These are phyloP conservation scores for Danio kyathit DNA, from an alignment of 2,797 vertebrate species.

Conservation along the genomic window DNA sequence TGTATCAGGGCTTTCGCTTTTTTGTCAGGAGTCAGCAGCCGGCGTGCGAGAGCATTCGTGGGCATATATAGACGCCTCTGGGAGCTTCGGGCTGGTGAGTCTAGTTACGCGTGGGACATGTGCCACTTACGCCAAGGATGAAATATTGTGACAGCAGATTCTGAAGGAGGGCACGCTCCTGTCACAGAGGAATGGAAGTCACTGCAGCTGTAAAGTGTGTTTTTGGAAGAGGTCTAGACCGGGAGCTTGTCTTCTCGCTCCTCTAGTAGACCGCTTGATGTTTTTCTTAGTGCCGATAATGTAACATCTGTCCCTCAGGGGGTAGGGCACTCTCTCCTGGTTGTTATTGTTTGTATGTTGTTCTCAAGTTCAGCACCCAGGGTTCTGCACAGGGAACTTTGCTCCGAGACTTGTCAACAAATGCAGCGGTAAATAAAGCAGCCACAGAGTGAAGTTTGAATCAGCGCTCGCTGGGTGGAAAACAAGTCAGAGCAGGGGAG, in stretches of 20 bases:
- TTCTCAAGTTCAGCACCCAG: slow-evolving; percentile 52
- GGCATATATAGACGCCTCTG: slow-evolving; percentile 9
- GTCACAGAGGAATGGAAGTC: slow-evolving; percentile 42
- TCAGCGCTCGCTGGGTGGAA: slow-evolving; percentile 40
- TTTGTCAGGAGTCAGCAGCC: slow-evolving; percentile 61
- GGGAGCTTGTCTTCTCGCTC: not conserved
- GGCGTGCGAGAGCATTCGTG: slow-evolving; percentile 10
- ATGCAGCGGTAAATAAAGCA: slow-evolving; percentile 43
- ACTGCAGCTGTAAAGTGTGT: slow-evolving; percentile 48
- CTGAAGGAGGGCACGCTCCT: slow-evolving; percentile 44
- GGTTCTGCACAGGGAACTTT: slow-evolving; percentile 51
- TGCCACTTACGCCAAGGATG: slow-evolving; percentile 37
- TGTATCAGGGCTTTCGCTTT: slow-evolving; percentile 60
- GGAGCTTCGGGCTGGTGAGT: slow-evolving; percentile 32
- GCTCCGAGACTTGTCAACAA: slow-evolving; percentile 57
- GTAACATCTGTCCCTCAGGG: slow-evolving; percentile 14
- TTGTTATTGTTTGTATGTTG: slow-evolving; percentile 38
- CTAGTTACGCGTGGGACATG: slow-evolving; percentile 54
- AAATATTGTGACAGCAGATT: slow-evolving; percentile 54
- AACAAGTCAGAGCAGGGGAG: slow-evolving; percentile 30
- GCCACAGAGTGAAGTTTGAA: slow-evolving; percentile 42
- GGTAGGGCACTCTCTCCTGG: slow-evolving; percentile 23
- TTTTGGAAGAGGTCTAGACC: slow-evolving; percentile 33
- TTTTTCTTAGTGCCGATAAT: slow-evolving; percentile 17
- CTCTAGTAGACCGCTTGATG: slow-evolving; percentile 5